Base-by-base conservation (phyloP, 2,113 vertebrate species). In the Elanus axillaris region DNA sequence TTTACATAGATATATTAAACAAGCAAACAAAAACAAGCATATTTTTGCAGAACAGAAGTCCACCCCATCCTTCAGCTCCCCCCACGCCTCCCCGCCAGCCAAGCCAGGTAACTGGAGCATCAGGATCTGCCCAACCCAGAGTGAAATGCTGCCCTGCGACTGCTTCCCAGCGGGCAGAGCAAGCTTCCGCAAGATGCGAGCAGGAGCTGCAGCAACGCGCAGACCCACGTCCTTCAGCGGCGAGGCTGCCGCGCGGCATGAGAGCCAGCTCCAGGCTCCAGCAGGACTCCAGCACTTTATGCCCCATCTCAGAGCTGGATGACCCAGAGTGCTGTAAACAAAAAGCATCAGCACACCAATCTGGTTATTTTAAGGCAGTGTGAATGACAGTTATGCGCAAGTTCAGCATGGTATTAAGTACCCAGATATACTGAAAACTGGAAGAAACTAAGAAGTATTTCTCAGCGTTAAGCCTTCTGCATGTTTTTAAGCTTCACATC, bases 231-330 rank as follows among this genome's bases (percentile, higher is more conserved):
- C 63, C 73, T 8, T 8, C 16, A 2, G 6, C 3, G 0, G 63
- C 0, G 0, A 20, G 8, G 42, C 43, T 25, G 15, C 20, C 4
- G 5, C 3, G 0, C 3, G 9, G 66, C 58, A 32, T 19, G 42
- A 23, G 5, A n/a, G 31, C n/a, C 52, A 11, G 38, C 72, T 32
- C 0, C 2, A 13, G 43, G 27, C 50, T 47, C 38, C 58, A 0
- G 6, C 21, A 10, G 52, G 36, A 26, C 85, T 26, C 63, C 0
- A 2, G 36, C 68, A 22, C 38, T 1, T 56, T 2, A 13, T 27
- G 68, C 42, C 72, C 77, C 25, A 1, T 13, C 69, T 10, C 68
- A 15, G 2, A 16, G 45, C 1, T 0, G n/a, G 58, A 6, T 0
- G 14, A 56, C 29, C 34, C 42, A 1, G 23, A 23, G 82, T 9